Conservation (phyloP, 2,888 invertebrate species). For the Strigamia maritima region DNA sequence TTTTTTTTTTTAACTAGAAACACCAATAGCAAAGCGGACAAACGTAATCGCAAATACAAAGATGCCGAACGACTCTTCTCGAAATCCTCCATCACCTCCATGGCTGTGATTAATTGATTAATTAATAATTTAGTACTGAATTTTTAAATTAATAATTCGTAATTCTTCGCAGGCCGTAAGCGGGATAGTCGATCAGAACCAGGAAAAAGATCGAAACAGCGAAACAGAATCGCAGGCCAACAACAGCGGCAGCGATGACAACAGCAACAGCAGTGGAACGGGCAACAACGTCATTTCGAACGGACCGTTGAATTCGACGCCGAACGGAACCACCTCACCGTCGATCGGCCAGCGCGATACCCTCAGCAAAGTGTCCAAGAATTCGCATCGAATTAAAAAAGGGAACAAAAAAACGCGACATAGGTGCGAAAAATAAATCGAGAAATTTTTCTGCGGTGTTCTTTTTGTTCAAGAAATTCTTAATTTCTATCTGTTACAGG, state of each 20-base stretch:
- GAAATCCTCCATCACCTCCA: slow-evolving; percentile 95
- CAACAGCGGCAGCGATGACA: slow-evolving; percentile 59
- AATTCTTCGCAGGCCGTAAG: slow-evolving; percentile 68
- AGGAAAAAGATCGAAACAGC: slow-evolving; percentile 70
- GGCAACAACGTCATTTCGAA: slow-evolving; percentile 11
- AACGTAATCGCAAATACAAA: slow-evolving; percentile 93
- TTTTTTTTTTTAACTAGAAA: slow-evolving; percentile 60
- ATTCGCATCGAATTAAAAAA: slow-evolving; percentile 63
- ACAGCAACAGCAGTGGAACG: slow-evolving; percentile 46
- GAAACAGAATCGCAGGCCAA: slow-evolving; percentile 81
- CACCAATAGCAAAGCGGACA: slow-evolving; percentile 92
- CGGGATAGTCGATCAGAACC: slow-evolving; percentile 71
- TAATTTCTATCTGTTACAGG: too few relatives aligned
- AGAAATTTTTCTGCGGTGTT: too few relatives aligned
- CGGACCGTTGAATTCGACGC: slow-evolving; percentile 1
- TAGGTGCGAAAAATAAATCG: too few relatives aligned
- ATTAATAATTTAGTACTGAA: too few relatives aligned
- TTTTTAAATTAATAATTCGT: too few relatives aligned
- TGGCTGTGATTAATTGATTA: too few relatives aligned
- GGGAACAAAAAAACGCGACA: slow-evolving; percentile 77
- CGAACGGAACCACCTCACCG: slow-evolving; percentile 37
- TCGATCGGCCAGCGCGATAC: slow-evolving; percentile 51
- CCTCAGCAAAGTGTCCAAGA: slow-evolving; percentile 57
- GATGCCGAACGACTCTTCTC: slow-evolving; percentile 95
- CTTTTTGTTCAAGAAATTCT: too few relatives aligned